A percentile compares a stretch with the other conserved stretches of the same genome.
phyloP scores from a whole-genome alignment of 2,888 invertebrate genomes.

The Petrophora chlorosata region DNA sequence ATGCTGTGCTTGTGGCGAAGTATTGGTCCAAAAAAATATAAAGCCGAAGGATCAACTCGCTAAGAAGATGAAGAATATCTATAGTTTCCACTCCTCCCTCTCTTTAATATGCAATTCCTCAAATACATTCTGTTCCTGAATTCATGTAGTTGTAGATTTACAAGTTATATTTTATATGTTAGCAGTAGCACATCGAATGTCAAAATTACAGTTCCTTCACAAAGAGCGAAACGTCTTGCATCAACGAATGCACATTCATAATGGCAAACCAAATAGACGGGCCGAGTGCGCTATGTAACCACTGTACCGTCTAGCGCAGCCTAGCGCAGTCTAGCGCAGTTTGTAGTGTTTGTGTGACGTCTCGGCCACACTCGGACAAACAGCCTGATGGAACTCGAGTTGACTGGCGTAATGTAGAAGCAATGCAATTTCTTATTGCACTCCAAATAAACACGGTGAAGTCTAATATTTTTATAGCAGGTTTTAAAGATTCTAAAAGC shows the following conservation, averaged over 20 bases:
- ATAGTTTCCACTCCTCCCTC: too few relatives aligned
- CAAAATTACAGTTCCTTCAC: neutral
- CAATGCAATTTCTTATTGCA: neutral
- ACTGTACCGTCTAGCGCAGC: too few relatives aligned
- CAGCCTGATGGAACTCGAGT: slow-evolving; percentile 8
- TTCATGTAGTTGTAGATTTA: too few relatives aligned
- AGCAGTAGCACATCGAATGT: neutral
- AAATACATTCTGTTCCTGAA: too few relatives aligned
- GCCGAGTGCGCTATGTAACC: slow-evolving; percentile 13
- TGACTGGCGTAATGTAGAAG: neutral
- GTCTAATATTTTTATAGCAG: too few relatives aligned
- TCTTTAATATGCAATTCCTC: too few relatives aligned
- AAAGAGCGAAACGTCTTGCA: slow-evolving; percentile 16
- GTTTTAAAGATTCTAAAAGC: too few relatives aligned
- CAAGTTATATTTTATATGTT: neutral
- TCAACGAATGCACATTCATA: slow-evolving; percentile 25
- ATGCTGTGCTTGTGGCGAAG: too few relatives aligned
- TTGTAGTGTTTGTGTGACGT: slow-evolving; percentile 21
- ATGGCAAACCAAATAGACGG: slow-evolving; percentile 24
- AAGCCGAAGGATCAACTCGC: too few relatives aligned
- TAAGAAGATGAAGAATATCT: too few relatives aligned
- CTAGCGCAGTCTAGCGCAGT: neutral
- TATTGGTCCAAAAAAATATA: too few relatives aligned
- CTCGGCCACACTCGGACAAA: slow-evolving; percentile 20
- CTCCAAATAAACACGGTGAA: too few relatives aligned